phyloP scores from a whole-genome alignment of 2,797 vertebrate genomes.

The Adelosebastes latens region DNA sequence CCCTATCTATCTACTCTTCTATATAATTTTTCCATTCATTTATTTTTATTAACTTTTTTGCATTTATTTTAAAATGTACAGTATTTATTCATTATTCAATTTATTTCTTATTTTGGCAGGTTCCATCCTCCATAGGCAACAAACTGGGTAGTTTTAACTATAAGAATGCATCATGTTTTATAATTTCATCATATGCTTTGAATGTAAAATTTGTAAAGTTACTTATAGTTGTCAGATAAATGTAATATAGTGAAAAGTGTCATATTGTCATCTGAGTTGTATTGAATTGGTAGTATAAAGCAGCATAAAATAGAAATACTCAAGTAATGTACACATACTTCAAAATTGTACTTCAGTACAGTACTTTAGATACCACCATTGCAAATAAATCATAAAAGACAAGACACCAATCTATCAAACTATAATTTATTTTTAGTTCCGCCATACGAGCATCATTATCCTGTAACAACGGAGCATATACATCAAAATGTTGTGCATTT shows the following conservation, averaged over 20 bases:
- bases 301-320: background rate
- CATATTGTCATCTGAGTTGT: background rate
- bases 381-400: background rate
- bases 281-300: background rate
- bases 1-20: no score
- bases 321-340: background rate
- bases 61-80: no score
- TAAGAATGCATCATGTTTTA: background rate
- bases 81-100: no score
- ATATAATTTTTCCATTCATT: no score
- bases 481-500: background rate
- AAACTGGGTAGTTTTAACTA: background rate
- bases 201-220: background rate
- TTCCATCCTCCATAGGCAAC: background rate
- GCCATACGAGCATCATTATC: background rate
- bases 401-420: constrained; percentile 5
- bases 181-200: background rate
- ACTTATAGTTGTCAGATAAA: background rate
- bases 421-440: constrained; percentile 30
- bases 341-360: background rate
- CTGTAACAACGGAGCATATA: background rate
- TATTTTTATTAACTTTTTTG: no score
- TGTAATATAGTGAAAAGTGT: background rate
- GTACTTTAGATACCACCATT: background rate
- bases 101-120: no score